Base-by-base conservation (phyloP, 2,888 invertebrate species). In the Ophion ellenae region DNA sequence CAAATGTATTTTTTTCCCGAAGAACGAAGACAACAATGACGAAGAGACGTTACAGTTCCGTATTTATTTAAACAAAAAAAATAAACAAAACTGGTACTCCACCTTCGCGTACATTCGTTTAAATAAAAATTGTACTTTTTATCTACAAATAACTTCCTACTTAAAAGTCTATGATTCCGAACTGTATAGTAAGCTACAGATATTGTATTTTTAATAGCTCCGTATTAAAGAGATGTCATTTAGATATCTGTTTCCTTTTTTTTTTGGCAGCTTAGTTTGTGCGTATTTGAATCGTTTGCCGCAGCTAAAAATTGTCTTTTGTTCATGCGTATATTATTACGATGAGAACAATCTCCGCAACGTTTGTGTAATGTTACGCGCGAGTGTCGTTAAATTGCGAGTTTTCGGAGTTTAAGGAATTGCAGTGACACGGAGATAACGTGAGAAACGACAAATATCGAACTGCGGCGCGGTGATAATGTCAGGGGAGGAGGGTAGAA, bases 211-310 rank as follows among this genome's bases (percentile, higher is more conserved):
- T 84, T 73, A 83, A 88, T 87, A 87, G 78, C 86, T 85, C 77
- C 88, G 84, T 78, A 71, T 84, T 70, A 87, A 78, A 77, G 67
- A 81, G 87, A 90, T 81, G 85, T 87, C 86, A 82, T 84, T 83
- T 84, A 80, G 24, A 81, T 79, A 66, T 40, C 17, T 73, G 11
- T 71, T 36, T 71, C 9, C 9, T 47, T 81, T 47, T 82, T 82
- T 89, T 90, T 91, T 91, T 92, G 92, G 92, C 91, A 91, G 90
- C 88, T 90, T 85, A 73, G 88, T 81, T 88, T 91, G 90, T 91
- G 92, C 91, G 89, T 90, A 64, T 85, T 88, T 61, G 32, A 40
- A 70, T 66, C 66, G 32, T 76, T 71, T 45, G 59, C 75, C 86
- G 66, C 64, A 77, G 70, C 77, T 32, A 80, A 74, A 83, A 78